A percentile compares a stretch with the other conserved stretches of the same genome.
Evolutionary conservation across 2,113 vertebrate species (phyloP).

Genomic region (Panthera tigris): DNA sequence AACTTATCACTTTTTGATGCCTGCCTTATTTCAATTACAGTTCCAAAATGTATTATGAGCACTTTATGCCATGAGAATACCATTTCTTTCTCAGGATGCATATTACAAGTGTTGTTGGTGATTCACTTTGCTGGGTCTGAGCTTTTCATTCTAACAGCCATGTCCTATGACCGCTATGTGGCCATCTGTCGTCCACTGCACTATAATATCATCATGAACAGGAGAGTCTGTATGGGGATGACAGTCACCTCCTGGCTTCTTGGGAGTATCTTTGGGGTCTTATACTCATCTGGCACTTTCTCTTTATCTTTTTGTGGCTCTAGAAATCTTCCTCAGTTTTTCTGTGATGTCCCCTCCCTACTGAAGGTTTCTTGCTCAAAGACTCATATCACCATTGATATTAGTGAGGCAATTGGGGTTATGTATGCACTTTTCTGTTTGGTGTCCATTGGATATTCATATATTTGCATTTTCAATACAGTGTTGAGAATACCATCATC

Average conservation of each 20-base stretch:
- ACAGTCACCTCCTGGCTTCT: neutral
- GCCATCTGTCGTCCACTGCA: neutral
- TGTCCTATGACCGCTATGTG: neutral
- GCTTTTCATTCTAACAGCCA: neutral
- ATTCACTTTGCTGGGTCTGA: neutral
- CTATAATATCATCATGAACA: neutral
- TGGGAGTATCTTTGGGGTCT: neutral
- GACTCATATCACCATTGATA: neutral
- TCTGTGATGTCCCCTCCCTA: slow-evolving; percentile 70
- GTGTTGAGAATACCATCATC: slow-evolving; percentile 50
- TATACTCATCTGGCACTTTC: slow-evolving; percentile 49
- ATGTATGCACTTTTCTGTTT: neutral
- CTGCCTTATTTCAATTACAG: neutral
- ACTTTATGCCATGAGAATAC: neutral
- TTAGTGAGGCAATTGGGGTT: neutral
- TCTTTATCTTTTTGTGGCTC: slow-evolving; percentile 56
- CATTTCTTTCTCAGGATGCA: neutral
- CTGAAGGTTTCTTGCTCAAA: slow-evolving; percentile 62
- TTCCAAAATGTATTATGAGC: neutral
- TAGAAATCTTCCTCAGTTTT: slow-evolving; percentile 55
- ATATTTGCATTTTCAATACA: slow-evolving; percentile 54
- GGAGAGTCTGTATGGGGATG: neutral
- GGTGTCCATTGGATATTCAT: slow-evolving; percentile 48
- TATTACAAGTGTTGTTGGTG: neutral
- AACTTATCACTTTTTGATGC: neutral